phyloP scores from a whole-genome alignment of 2,113 vertebrate species.

The Drymodes brunneopygia region DNA sequence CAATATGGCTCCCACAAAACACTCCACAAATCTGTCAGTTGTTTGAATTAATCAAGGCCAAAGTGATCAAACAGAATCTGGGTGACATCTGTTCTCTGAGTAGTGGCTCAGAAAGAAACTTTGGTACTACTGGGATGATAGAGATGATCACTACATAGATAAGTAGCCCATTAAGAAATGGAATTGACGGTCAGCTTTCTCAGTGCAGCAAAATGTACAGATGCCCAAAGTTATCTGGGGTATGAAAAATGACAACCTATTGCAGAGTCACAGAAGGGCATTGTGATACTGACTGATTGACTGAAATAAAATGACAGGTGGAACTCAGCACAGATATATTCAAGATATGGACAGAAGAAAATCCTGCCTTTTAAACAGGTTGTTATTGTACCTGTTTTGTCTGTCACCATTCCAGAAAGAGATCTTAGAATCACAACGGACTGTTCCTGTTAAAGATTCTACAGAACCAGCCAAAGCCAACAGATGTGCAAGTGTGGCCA shows the following conservation, averaged over 20 bases:
- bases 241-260: neutral
- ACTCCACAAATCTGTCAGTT: neutral
- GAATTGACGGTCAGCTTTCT: neutral
- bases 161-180: neutral
- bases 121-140: neutral
- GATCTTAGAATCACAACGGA: neutral
- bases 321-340: neutral
- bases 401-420: neutral
- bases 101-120: neutral
- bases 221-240: neutral
- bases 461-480: neutral
- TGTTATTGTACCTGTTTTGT: neutral
- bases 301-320: neutral
- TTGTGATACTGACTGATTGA: neutral
- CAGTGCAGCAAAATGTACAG: neutral
- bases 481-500: neutral
- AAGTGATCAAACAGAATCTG: neutral
- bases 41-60: neutral
- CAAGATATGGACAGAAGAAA: neutral
- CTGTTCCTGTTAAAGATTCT: neutral
- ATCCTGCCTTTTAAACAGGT: neutral
- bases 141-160: neutral
- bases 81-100: neutral
- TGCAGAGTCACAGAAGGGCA: neutral
- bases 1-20: neutral